Evolutionary conservation across 35 echinoderm and acorn worm genomes (phyloP).

Genomic region (Stichopus chloronotus): DNA sequence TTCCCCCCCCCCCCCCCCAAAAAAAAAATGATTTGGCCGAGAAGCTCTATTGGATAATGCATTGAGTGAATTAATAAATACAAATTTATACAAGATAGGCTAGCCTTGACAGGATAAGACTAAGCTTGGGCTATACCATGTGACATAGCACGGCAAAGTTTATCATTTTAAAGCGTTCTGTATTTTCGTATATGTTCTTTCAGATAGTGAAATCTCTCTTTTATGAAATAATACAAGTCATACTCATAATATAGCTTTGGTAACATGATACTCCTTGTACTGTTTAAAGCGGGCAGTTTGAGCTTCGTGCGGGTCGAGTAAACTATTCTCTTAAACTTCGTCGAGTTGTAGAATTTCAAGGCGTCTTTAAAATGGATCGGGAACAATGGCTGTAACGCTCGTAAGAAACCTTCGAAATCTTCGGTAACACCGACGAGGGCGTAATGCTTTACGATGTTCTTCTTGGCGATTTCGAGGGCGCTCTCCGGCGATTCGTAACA

Average conservation of each 20-base stretch:
- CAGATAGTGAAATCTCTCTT: conserved; percentile 37
- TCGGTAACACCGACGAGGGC: conserved; percentile 14
- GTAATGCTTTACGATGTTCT: conserved; percentile 43
- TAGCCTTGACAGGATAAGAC: too few relatives aligned
- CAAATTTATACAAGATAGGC: too few relatives aligned
- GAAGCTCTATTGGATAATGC: too few relatives aligned
- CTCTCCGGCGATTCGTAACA: conserved; percentile 38
- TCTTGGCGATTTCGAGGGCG: conserved; percentile 37
- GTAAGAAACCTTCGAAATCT: conserved; percentile 23
- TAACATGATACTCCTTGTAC: conserved; percentile 26
- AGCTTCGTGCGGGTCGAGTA: conserved; percentile 1
- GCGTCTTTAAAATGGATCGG: conserved; percentile 44
- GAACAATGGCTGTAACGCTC: not conserved
- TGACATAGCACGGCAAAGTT: too few relatives aligned
- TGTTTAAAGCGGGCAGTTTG: not conserved
- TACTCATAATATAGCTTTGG: conserved; percentile 40
- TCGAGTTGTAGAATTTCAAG: conserved; percentile 2
- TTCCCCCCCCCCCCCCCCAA: too few relatives aligned
- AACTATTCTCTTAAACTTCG: conserved; percentile 22
- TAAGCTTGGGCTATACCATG: too few relatives aligned
- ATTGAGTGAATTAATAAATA: too few relatives aligned
- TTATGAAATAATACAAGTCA: conserved; percentile 46
- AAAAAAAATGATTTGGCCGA: too few relatives aligned
- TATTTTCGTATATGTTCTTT: not conserved
- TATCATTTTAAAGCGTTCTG: not conserved